Evolutionary conservation across 2,888 invertebrate species (phyloP), one percentile per base, ranked within the genome.

Genomic region (Metalampra italica): DNA sequence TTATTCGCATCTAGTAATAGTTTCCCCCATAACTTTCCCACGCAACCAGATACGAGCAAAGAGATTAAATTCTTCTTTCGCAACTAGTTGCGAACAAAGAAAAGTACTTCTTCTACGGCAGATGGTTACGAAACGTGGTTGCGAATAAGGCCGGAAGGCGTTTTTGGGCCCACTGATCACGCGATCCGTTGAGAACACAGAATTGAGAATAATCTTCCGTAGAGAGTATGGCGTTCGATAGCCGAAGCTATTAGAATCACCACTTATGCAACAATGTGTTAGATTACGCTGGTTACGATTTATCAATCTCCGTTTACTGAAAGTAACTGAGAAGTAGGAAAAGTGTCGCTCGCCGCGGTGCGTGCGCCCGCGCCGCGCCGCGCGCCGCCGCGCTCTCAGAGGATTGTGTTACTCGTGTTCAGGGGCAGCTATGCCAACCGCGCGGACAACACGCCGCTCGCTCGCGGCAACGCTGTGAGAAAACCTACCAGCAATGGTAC

Each of bases 251-350:
- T 9, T 13, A 38, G 12, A 30, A 30, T 9, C 9, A 30, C n/a
- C 37, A 37, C 8, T 67, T 65, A 64, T 56, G 67, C 64, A 75
- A 72, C 59, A 68, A 60, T 59, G 64, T 71, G 69, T 71, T 67
- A 66, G 67, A 70, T 76, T 77, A 75, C 63, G 61, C 59, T 68
- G 68, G 73, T 79, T 74, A 75, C 70, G 75, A 75, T 79, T 72
- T 75, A 64, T 69, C 69, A 75, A 72, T 75, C 75, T 78, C 68
- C 73, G 72, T 77, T 78, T 75, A 78, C 71, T 59, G 62, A 52
- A 57, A 69, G 86, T 86, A 87, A 86, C 60, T 71, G 83, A 86
- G 82, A 83, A 81, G 79, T 77, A 85, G 85, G 79, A 79, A 79
- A 77, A 71, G 76, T 71, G 78, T 73, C 77, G 67, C 57, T 62